phyloP scores from a whole-genome alignment of 2,113 vertebrate species.

The Xenopus tropicalis region UCB_Xtro_10.0 CM004443.2:72005501-72006000 shows the following conservation, averaged over 20 bases:
- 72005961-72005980: conserved; percentile 61
- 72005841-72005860: conserved; percentile 69
- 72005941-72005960: conserved; percentile 52
- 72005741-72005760: conserved; percentile 59
- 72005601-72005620: conserved; percentile 17
- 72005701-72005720: conserved; percentile 3
- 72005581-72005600: neutral
- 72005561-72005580: neutral
- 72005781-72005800: conserved; percentile 65
- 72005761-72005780: conserved; percentile 62
- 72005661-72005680: conserved; percentile 5
- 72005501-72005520: conserved; percentile 11
- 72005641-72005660: neutral
- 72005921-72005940: conserved; percentile 58
- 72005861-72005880: conserved; percentile 66
- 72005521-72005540: conserved; percentile 1
- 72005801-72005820: conserved; percentile 66
- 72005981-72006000: conserved; percentile 63
- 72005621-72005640: neutral
- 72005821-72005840: conserved; percentile 69
- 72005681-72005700: conserved; percentile 4
- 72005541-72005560: conserved; percentile 1
- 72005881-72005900: conserved; percentile 60
- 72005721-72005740: conserved; percentile 41
- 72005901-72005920: conserved; percentile 65